Conservation (phyloP, 2,113 vertebrate species). For the Callospermophilus lateralis region DNA sequence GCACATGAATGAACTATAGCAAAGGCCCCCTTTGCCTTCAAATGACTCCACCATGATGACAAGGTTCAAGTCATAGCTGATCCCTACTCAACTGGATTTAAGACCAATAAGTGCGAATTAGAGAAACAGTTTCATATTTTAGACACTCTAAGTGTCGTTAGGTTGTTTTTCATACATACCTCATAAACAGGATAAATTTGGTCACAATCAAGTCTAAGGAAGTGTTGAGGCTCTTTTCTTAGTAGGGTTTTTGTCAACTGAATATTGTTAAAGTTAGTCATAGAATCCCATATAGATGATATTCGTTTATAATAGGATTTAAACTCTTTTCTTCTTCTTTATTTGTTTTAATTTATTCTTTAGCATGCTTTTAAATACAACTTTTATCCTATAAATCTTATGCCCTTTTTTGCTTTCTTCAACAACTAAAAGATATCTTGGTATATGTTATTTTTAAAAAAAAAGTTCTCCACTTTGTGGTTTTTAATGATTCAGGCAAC, state of each 20-base stretch:
- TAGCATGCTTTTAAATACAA: conserved; percentile 48
- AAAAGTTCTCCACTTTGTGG: conserved; percentile 35
- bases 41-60: not conserved
- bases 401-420: not conserved
- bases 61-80: not conserved
- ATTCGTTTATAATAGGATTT: conserved; percentile 34
- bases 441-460: conserved; percentile 48
- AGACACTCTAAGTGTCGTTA: not conserved
- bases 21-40: conserved; percentile 46
- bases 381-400: not conserved
- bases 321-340: conserved; percentile 12
- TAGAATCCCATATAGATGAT: not conserved
- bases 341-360: conserved; percentile 49
- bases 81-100: not conserved
- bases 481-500: conserved; percentile 54
- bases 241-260: conserved; percentile 11
- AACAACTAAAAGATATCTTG: conserved; percentile 58
- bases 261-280: not conserved
- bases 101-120: conserved; percentile 12
- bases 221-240: not conserved
- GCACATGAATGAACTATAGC: not conserved
- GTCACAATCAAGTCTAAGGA: conserved; percentile 3
- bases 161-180: not conserved
- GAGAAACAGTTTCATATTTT: not conserved
- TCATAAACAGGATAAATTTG: not conserved